Percentiles rank a stretch among this genome's conserved stretches.
These are phyloP conservation scores for Mustelus asterias DNA, from an alignment of 2,113 vertebrate genomes.

Conservation along the genomic window DNA sequence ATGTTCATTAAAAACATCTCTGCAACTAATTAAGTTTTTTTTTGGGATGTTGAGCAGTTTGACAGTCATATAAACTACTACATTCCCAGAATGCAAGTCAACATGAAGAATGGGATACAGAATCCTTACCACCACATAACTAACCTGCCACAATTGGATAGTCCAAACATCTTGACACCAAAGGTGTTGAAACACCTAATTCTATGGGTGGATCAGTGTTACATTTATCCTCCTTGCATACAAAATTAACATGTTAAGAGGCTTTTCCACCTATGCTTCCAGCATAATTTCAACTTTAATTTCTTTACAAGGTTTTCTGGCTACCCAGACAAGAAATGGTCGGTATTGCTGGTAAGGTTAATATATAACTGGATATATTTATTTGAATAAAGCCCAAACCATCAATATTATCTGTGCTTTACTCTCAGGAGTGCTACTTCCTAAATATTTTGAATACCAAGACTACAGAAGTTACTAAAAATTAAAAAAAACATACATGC, in stretches of 20 bases:
- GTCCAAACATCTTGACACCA: neutral
- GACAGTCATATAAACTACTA: neutral
- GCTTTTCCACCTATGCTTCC: neutral
- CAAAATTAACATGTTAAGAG: slow-evolving; percentile 1
- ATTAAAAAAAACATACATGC: slow-evolving; percentile 33
- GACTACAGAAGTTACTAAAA: slow-evolving; percentile 33
- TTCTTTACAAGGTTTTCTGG: neutral
- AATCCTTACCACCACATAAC: neutral
- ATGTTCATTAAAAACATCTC: neutral
- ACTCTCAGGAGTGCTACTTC: slow-evolving; percentile 8
- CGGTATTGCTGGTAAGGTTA: slow-evolving; percentile 3
- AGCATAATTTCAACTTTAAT: neutral
- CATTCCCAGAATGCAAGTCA: neutral
- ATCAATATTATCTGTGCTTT: slow-evolving; percentile 27
- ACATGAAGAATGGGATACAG: neutral
- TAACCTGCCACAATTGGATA: neutral
- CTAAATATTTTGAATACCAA: slow-evolving; percentile 34
- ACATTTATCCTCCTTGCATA: neutral
- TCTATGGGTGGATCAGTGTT: slow-evolving; percentile 1
- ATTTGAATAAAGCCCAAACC: slow-evolving; percentile 1
- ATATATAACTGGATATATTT: slow-evolving; percentile 8
- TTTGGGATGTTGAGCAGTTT: neutral
- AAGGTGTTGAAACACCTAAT: slow-evolving; percentile 12
- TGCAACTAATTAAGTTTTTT: neutral
- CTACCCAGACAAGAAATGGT: neutral